phyloP scores from a whole-genome alignment of 2,113 vertebrate species.

The Tachysurus fulvidraco region DNA sequence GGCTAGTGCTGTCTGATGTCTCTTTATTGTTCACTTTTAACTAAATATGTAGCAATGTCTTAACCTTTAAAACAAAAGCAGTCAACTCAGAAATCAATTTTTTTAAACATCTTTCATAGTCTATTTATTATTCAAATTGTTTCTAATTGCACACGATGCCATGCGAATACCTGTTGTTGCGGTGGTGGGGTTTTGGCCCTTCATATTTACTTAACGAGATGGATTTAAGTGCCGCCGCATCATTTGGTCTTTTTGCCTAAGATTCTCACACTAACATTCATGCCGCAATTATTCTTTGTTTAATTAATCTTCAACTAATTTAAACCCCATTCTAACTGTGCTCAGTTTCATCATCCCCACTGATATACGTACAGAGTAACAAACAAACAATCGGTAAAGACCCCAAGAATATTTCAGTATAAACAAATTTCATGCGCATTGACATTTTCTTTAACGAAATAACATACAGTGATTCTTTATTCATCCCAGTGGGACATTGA shows the following conservation, averaged over 20 bases:
- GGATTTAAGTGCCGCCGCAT: neutral
- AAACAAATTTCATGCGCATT: neutral
- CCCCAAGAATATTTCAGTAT: too few relatives aligned
- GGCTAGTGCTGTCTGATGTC: neutral
- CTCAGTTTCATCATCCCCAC: neutral
- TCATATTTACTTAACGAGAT: neutral
- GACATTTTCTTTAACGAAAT: neutral
- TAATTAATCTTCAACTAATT: neutral
- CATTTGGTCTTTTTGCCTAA: neutral
- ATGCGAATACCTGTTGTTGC: neutral
- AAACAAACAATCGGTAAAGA: too few relatives aligned
- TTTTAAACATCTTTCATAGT: neutral
- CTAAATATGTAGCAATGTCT: neutral
- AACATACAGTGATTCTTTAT: neutral
- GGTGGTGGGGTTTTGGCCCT: neutral
- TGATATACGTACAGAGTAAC: neutral
- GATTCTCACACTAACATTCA: neutral
- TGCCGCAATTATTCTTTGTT: neutral
- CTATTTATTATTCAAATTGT: neutral
- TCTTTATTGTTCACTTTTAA: neutral
- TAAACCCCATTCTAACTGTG: neutral
- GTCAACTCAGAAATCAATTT: too few relatives aligned
- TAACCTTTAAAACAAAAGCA: too few relatives aligned
- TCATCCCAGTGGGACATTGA: too few relatives aligned
- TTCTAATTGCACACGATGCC: neutral